A percentile compares a stretch with the other conserved stretches of the same genome.
Conservation (phyloP, 1,140 invertebrate genomes). For the Brachionus sp. region DNA sequence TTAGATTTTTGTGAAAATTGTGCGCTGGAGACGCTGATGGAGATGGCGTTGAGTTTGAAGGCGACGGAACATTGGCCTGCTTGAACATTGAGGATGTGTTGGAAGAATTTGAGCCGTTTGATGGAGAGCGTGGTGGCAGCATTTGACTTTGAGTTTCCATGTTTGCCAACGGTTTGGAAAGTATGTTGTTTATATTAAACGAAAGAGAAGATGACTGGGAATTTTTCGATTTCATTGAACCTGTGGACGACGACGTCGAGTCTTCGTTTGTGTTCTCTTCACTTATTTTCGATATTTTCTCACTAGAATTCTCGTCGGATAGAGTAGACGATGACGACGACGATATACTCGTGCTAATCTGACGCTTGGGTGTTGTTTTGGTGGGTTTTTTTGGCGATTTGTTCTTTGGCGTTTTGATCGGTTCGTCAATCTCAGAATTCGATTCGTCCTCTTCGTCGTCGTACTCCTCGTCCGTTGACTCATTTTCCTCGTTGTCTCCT, state of each 20-base stretch:
- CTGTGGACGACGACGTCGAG: background rate
- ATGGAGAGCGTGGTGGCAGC: background rate
- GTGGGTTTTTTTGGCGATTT: constrained; percentile 2
- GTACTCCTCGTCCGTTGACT: background rate
- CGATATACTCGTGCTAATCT: constrained; percentile 1
- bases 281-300: constrained; percentile 16
- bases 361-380: constrained; percentile 14
- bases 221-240: background rate
- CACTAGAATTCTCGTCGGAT: constrained; percentile 25
- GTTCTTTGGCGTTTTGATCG: background rate
- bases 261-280: constrained; percentile 30
- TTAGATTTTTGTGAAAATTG: background rate
- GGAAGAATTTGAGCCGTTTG: background rate
- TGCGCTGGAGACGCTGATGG: background rate
- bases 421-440: background rate
- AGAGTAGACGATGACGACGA: background rate
- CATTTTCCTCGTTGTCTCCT: background rate
- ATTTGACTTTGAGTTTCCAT: constrained; percentile 2
- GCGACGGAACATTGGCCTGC: background rate
- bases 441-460: background rate
- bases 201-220: background rate
- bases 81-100: background rate
- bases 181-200: constrained; percentile 14
- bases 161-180: background rate
- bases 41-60: constrained; percentile 15